Percentiles rank a stretch among this genome's conserved stretches.
Conservation (phyloP, 2,888 invertebrate species). For the Girardia tigrina region DNA sequence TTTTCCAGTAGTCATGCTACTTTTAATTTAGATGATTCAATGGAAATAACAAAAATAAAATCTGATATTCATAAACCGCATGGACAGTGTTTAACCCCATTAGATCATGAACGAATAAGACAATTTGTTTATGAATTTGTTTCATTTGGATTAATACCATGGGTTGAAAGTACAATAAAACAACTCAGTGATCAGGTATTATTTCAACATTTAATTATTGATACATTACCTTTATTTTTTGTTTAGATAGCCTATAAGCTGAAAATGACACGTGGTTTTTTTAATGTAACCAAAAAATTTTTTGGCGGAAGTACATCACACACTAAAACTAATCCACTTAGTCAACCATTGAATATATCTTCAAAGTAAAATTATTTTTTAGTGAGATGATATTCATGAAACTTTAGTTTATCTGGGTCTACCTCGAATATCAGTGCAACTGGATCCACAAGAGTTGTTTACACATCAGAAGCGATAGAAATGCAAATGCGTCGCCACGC, state of each 20-base stretch:
- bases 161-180: conserved; percentile 73
- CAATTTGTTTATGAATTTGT: conserved; percentile 74
- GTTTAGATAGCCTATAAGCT: conserved; percentile 54
- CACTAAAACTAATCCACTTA: not conserved
- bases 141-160: conserved; percentile 70
- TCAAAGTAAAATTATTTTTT: not conserved
- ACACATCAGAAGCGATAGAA: conserved; percentile 59
- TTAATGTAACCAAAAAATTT: conserved; percentile 77
- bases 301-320: conserved; percentile 61
- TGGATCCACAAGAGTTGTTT: conserved; percentile 38
- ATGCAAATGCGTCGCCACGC: conserved; percentile 78
- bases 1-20: too few species aligned
- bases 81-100: conserved; percentile 60
- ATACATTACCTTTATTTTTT: not conserved
- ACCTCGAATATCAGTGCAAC: conserved; percentile 17
- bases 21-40: not conserved
- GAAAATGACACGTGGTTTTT: conserved; percentile 75
- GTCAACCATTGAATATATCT: not conserved
- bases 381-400: not conserved
- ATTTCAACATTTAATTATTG: conserved; percentile 17
- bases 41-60: not conserved
- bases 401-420: not conserved
- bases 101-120: conserved; percentile 71
- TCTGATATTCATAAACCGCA: conserved; percentile 38
- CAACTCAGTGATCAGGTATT: conserved; percentile 52